Base-by-base conservation (phyloP, 2,113 vertebrate species). In the Chauna torquata region DNA sequence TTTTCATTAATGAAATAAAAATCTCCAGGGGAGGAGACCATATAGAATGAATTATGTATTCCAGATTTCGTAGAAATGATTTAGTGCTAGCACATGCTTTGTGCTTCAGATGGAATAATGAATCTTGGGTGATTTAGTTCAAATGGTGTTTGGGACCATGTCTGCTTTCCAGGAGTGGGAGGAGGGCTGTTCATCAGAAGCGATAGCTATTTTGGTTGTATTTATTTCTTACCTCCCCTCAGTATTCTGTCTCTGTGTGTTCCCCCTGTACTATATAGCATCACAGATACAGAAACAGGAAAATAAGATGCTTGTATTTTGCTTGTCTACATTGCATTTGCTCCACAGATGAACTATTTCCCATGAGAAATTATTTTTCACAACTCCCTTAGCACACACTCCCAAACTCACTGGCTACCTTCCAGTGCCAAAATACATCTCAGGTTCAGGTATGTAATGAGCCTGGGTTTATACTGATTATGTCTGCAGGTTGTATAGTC, bases 1-100 rank as follows among this genome's bases (percentile, higher is more conserved):
- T 97, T 96, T 96, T 96, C 22, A n/a, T 96, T 97, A 90, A 95
- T 96, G 78, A 69, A 97, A 82, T 89, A 96, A 97, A 94, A 80
- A 96, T 96, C 95, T 86, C 82, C 52, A 65, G 36, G 27, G 78
- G 57, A 94, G 62, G 22, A 90, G 57, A 54, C 45, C 3, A 1
- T 58, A 85, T 80, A 93, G 75, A 81, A 90, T 76, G 95, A 61
- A 95, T 94, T 82, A 94, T 52, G 42, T 61, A 77, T 84, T 97
- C 71, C 57, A 96, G n/a, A 93, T 95, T 89, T 96, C 64, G 89
- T 75, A 94, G 94, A 68, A 75, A 80, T 93, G 82, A 94, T 86
- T 90, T 93, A 90, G 78, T 82, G 94, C 62, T 86, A 93, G 95
- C 88, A 87, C 36, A 79, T 75, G 83, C 34, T 87, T 96, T 86